Conservation (phyloP, 53 echinoderm and acorn worm genomes). For the Astropecten irregularis region DNA sequence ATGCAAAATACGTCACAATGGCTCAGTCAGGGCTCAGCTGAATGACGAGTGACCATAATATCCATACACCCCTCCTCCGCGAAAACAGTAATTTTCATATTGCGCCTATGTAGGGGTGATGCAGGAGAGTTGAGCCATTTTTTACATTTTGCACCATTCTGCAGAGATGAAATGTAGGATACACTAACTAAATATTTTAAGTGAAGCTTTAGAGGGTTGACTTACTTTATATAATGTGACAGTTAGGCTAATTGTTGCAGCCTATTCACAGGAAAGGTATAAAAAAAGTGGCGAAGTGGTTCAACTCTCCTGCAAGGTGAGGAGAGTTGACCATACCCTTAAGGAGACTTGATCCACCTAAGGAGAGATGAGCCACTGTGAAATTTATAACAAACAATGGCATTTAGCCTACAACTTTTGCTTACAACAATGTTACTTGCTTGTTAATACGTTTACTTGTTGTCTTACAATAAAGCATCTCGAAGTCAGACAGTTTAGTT, state of each 20-base stretch:
- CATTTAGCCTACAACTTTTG: slow-evolving; percentile 11
- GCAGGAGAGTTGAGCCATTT: not conserved
- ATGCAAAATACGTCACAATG: no score
- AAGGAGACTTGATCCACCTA: slow-evolving; percentile 56
- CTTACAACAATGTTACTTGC: slow-evolving; percentile 4
- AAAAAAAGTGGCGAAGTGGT: slow-evolving; percentile 41
- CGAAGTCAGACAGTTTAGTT: slow-evolving; percentile 12
- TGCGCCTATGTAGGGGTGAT: not conserved
- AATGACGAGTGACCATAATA: no score
- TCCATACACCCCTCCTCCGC: no score
- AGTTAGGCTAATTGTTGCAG: slow-evolving; percentile 21
- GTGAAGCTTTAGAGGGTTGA: slow-evolving; percentile 5
- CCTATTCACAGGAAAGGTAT: not conserved
- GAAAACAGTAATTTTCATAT: no score
- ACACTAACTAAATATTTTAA: not conserved
- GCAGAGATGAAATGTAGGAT: slow-evolving; percentile 10
- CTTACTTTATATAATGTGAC: slow-evolving; percentile 20
- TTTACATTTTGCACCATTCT: slow-evolving; percentile 31
- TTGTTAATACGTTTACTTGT: slow-evolving; percentile 7
- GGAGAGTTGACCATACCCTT: slow-evolving; percentile 61
- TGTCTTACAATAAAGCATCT: slow-evolving; percentile 18
- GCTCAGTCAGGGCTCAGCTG: no score
- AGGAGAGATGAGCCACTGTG: slow-evolving; percentile 34
- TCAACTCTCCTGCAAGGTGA: slow-evolving; percentile 44
- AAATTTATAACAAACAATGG: slow-evolving; percentile 5